Conservation (phyloP, 2,797 vertebrate genomes). For the Micropoecilia bifurca region DNA sequence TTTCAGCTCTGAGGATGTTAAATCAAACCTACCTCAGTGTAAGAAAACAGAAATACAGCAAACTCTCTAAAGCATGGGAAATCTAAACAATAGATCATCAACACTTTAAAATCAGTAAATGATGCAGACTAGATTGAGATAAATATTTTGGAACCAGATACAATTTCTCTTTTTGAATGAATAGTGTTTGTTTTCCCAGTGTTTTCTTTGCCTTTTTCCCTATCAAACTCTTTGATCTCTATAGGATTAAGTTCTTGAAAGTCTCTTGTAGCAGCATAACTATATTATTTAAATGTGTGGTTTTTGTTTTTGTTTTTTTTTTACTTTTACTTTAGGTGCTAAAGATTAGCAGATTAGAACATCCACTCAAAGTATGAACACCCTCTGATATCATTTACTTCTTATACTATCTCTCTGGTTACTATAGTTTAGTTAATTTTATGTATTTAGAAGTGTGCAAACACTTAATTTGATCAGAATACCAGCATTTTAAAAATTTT, state of each 20-base stretch:
- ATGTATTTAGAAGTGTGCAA: background rate
- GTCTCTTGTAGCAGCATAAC: background rate
- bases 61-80: slow-evolving; percentile 11
- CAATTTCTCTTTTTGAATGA: background rate
- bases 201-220: background rate
- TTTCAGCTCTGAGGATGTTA: slow-evolving; percentile 30
- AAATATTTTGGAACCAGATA: background rate
- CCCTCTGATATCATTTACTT: background rate
- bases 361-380: background rate
- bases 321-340: background rate
- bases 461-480: background rate
- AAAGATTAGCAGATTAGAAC: background rate
- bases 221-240: background rate
- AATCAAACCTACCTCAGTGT: slow-evolving; percentile 26
- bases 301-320: background rate
- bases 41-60: slow-evolving; percentile 18
- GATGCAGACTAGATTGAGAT: background rate
- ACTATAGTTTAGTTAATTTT: background rate
- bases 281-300: background rate
- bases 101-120: background rate
- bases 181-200: background rate
- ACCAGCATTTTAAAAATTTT: background rate
- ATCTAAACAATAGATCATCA: slow-evolving; percentile 9
- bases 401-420: background rate
- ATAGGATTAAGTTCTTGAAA: background rate